Evolutionary conservation across 2,888 invertebrate species (phyloP).

Genomic region (Cenopis cana): DNA sequence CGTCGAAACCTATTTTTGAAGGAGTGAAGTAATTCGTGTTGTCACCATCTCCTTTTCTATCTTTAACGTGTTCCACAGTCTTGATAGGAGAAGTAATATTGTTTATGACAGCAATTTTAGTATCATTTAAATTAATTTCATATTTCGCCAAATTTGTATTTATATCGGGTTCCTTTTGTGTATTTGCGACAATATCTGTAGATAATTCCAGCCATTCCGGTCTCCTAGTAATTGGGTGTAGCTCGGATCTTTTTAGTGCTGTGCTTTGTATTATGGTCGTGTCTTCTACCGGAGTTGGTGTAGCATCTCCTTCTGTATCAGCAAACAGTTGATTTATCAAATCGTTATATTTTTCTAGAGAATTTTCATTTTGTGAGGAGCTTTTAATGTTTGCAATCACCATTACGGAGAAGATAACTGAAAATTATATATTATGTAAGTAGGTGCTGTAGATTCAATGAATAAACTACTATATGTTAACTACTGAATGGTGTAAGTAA

Average conservation of each 20-base stretch:
- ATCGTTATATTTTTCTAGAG: conserved; percentile 50
- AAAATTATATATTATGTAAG: conserved; percentile 14
- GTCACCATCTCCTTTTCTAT: neutral
- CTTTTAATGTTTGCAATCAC: conserved; percentile 20
- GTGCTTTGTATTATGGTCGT: neutral
- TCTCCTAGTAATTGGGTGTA: neutral
- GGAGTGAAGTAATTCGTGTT: neutral
- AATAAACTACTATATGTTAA: no score
- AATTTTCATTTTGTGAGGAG: conserved; percentile 28
- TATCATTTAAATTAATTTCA: neutral
- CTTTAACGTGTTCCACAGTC: neutral
- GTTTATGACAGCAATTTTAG: conserved; percentile 17
- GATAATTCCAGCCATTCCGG: neutral
- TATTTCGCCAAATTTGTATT: neutral
- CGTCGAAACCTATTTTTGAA: neutral
- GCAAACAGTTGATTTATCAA: conserved; percentile 53
- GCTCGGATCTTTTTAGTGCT: neutral
- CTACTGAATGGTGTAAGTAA: neutral
- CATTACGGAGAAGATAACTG: conserved; percentile 21
- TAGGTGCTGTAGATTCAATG: neutral
- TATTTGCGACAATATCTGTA: neutral
- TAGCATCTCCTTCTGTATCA: conserved; percentile 46
- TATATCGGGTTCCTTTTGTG: neutral
- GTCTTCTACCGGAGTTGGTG: conserved; percentile 21
- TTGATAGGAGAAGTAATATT: neutral